phyloP scores from a whole-genome alignment of 2,797 vertebrate genomes.

The Lates japonicus region DNA sequence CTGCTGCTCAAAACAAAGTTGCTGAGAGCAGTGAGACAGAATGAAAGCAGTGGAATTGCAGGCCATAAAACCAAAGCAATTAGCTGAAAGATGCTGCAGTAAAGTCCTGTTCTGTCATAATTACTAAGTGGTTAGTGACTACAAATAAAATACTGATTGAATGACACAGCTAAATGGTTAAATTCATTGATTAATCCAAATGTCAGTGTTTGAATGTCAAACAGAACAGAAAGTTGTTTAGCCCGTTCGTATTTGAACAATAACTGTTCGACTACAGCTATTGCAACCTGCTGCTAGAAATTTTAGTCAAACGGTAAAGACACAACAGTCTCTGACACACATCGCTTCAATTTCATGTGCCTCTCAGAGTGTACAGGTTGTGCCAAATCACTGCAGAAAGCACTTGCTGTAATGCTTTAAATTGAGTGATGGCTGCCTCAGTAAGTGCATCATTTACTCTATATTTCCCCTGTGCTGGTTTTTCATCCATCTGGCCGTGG shows the following conservation, averaged over 20 bases:
- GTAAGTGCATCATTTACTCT: slow-evolving; percentile 27
- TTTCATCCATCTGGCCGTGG: slow-evolving; percentile 6
- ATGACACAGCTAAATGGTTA: background rate
- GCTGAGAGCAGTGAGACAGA: background rate
- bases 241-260: background rate
- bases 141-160: background rate
- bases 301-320: background rate
- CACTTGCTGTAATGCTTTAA: slow-evolving; percentile 5
- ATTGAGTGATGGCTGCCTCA: background rate
- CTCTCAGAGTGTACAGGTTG: background rate
- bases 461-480: background rate
- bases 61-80: background rate
- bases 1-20: background rate
- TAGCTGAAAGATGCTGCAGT: background rate
- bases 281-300: background rate
- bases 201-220: background rate
- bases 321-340: slow-evolving; percentile 2
- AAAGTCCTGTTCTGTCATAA: background rate
- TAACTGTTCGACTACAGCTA: background rate
- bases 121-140: background rate
- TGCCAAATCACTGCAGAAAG: background rate
- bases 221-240: too few relatives aligned
- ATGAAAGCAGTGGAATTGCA: background rate
- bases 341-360: background rate
- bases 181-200: background rate